Evolutionary conservation across 2,888 invertebrate genomes (phyloP).

Genomic region (Heliconius ethilla): DNA sequence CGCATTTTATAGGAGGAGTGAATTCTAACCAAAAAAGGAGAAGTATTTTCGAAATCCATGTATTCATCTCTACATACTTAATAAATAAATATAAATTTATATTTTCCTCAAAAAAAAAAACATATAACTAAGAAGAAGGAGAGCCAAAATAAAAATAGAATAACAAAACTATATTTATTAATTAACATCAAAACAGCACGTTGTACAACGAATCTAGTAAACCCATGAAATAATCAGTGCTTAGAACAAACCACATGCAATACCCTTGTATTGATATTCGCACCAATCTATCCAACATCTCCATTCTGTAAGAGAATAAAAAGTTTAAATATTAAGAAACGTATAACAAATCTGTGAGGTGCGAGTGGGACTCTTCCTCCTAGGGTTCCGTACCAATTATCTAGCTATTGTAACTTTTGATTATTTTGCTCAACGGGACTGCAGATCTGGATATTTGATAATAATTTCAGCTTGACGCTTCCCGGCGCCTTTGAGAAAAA

Average conservation of each 20-base stretch:
- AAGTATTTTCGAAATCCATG: too few species aligned
- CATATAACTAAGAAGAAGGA: background rate
- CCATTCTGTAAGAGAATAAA: conserved; percentile 33
- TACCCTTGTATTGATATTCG: background rate
- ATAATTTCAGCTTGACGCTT: background rate
- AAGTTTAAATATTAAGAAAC: background rate
- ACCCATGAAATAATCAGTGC: conserved; percentile 26
- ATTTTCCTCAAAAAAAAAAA: too few species aligned
- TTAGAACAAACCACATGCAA: conserved; percentile 32
- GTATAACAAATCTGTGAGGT: too few species aligned
- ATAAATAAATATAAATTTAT: too few species aligned
- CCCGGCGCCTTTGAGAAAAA: background rate
- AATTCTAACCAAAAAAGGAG: too few species aligned
- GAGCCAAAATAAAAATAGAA: background rate
- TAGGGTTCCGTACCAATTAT: background rate
- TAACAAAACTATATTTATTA: background rate
- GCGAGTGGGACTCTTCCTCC: too few species aligned
- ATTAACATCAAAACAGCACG: background rate
- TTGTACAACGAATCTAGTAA: conserved; percentile 16
- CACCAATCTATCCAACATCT: conserved; percentile 33
- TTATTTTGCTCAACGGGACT: background rate
- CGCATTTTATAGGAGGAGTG: too few species aligned
- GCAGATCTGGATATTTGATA: background rate
- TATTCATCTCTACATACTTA: too few species aligned
- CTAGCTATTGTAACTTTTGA: background rate